Evolutionary conservation across 1,140 invertebrate genomes (phyloP).

Genomic region (Leptestheria dahalacensis): DNA sequence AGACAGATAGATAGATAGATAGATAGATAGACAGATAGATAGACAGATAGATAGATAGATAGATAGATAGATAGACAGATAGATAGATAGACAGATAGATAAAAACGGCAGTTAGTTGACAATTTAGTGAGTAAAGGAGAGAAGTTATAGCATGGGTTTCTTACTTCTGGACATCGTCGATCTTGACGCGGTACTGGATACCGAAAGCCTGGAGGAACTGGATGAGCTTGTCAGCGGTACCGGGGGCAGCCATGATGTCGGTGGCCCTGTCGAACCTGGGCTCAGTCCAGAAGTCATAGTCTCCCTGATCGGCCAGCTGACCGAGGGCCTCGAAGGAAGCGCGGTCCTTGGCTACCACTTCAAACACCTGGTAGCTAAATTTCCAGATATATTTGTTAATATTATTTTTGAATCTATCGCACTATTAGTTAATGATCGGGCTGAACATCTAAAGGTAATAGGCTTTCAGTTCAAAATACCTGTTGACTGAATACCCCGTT

Average conservation of each 20-base stretch:
- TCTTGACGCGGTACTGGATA: slow-evolving; percentile 1
- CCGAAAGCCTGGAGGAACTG: neutral
- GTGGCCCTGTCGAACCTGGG: neutral
- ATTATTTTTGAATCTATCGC: no score
- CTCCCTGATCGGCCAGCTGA: neutral
- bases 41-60: no score
- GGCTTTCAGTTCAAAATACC: no score
- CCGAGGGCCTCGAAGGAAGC: neutral
- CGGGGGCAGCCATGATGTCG: slow-evolving; percentile 12
- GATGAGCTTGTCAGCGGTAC: neutral
- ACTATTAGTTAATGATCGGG: neutral
- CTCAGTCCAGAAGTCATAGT: slow-evolving; percentile 16
- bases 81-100: no score
- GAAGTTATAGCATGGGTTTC: no score
- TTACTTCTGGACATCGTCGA: slow-evolving; percentile 15
- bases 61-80: no score
- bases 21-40: no score
- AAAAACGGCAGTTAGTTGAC: no score
- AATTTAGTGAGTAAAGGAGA: no score
- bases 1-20: no score
- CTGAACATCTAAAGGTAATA: no score
- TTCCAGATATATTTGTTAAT: neutral
- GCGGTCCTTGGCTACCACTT: neutral
- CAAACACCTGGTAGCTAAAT: neutral
- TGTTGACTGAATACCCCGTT: no score